These are phyloP conservation scores for Scelioninae gen. 1 DNA, from an alignment of 2,888 invertebrate species.

Conservation along the genomic window DNA sequence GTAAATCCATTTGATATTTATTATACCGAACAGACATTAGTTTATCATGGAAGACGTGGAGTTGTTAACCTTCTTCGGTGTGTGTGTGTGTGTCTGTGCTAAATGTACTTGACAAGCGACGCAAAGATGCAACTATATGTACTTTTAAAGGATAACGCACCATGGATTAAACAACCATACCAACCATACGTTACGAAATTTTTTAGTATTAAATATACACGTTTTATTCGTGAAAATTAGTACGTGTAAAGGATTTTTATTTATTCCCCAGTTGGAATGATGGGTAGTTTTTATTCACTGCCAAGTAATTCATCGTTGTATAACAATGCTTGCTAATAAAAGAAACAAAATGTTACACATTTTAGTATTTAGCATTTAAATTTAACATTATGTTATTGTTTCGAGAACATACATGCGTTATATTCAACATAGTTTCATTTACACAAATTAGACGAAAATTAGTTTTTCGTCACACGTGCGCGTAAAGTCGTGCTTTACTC, in stretches of 20 bases:
- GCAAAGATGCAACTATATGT: constrained; percentile 70
- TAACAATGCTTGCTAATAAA: constrained; percentile 71
- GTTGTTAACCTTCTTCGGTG: constrained; percentile 36
- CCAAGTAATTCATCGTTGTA: constrained; percentile 78
- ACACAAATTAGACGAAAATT: constrained; percentile 3
- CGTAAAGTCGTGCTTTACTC: too few species aligned
- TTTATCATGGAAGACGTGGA: constrained; percentile 24
- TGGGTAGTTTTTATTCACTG: constrained; percentile 78
- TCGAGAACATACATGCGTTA: constrained; percentile 8
- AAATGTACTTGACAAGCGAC: constrained; percentile 49
- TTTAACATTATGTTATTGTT: constrained; percentile 20
- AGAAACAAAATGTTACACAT: constrained; percentile 72
- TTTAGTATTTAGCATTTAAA: constrained; percentile 63
- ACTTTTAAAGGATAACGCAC: constrained; percentile 66
- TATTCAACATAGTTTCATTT: constrained; percentile 1
- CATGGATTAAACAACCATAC: constrained; percentile 51
- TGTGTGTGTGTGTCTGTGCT: constrained; percentile 39
- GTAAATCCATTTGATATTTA: too few species aligned
- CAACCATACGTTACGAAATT: constrained; percentile 48
- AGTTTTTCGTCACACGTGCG: too few species aligned
- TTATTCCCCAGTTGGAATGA: constrained; percentile 72
- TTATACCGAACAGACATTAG: constrained; percentile 20
- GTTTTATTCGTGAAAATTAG: constrained; percentile 45
- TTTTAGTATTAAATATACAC: constrained; percentile 61
- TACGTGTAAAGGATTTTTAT: constrained; percentile 58